Conservation (phyloP, 2,113 vertebrate species). For the Strix uralensis region DNA sequence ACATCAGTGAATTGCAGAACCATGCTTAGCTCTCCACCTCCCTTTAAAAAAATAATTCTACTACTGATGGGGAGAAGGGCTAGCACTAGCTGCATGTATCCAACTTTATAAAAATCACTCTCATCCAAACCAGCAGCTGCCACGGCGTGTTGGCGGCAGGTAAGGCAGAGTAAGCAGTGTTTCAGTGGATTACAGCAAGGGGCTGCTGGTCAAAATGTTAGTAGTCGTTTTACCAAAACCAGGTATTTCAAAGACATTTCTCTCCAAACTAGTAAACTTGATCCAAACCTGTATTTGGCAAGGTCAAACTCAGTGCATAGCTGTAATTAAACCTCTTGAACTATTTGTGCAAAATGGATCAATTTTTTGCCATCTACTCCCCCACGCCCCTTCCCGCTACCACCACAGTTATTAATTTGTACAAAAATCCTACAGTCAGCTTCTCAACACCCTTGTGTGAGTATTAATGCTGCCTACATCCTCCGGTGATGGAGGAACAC, state of each 20-base stretch:
- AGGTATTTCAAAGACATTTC: not conserved
- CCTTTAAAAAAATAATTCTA: not conserved
- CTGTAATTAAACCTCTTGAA: not conserved
- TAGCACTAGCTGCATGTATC: not conserved
- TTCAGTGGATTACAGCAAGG: not conserved
- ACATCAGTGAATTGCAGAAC: not conserved
- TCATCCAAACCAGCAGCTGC: not conserved
- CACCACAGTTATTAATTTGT: not conserved
- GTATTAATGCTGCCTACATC: not conserved
- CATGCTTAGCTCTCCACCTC: not conserved
- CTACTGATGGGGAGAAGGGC: not conserved
- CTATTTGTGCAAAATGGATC: not conserved
- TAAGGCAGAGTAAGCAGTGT: not conserved
- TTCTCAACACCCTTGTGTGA: not conserved
- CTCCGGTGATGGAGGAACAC: not conserved
- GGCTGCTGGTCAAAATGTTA: not conserved
- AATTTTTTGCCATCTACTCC: not conserved
- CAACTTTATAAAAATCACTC: not conserved
- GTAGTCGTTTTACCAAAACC: not conserved
- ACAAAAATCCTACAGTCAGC: not conserved
- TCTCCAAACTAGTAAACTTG: not conserved
- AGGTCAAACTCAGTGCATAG: not conserved
- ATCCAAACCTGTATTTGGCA: not conserved
- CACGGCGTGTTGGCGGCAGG: accelerated
- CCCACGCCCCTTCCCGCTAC: not conserved